phyloP scores from a whole-genome alignment of 2,888 invertebrate genomes.

The Melieria crassipennis region DNA sequence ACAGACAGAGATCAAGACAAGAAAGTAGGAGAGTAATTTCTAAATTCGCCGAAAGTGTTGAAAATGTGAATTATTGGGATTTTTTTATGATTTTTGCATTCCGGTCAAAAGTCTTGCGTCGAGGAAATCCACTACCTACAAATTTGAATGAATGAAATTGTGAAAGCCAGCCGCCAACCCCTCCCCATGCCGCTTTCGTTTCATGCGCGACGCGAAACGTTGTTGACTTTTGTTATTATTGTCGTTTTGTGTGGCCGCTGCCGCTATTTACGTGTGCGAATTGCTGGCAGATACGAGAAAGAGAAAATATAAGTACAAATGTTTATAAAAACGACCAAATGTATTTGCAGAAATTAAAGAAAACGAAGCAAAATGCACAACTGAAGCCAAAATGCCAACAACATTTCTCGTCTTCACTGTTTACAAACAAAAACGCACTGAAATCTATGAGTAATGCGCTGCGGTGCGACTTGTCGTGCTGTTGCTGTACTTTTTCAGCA shows the following conservation, averaged over 20 bases:
- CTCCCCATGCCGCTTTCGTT: no score
- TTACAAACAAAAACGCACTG: conserved; percentile 9
- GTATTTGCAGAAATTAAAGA: not conserved
- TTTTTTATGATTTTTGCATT: no score
- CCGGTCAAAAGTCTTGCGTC: no score
- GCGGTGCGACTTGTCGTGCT: no score
- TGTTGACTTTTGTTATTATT: no score
- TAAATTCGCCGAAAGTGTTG: no score
- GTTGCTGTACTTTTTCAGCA: no score
- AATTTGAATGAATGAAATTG: conserved; percentile 9
- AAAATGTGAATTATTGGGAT: no score
- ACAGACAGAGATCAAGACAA: no score
- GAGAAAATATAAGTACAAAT: not conserved
- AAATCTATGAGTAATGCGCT: not conserved
- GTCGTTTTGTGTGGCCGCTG: not conserved
- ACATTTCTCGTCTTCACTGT: not conserved
- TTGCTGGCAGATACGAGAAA: not conserved
- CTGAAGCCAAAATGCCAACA: not conserved
- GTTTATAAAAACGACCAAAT: not conserved
- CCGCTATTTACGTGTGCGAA: not conserved
- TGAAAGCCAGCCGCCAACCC: not conserved
- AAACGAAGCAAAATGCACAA: no score
- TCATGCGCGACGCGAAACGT: no score
- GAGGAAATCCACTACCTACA: not conserved
- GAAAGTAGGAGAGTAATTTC: no score